Base-by-base conservation (phyloP, 1,140 invertebrate species). In the Zaprionus capensis region DNA sequence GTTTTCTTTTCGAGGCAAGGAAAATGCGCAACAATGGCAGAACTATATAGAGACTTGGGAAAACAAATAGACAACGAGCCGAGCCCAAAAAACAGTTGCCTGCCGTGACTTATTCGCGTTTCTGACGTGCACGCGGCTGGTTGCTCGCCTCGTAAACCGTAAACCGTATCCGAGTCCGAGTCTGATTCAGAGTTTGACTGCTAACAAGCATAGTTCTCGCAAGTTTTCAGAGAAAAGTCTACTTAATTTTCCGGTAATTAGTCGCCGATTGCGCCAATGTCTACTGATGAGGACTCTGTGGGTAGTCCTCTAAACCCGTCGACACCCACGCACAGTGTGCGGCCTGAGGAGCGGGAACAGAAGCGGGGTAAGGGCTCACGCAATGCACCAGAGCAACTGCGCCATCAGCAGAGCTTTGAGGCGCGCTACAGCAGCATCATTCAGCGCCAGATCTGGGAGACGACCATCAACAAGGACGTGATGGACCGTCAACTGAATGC, bases 51-150 rank as follows among this genome's bases (percentile, higher is more conserved):
- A 46, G 41, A 46, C 59, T 66, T 76, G 62, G 55, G 36, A 26
- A 65, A 64, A 57, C 64, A 67, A 58, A 49, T 53, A 79, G 82
- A 73, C 76, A 79, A 77, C 28, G 20, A 34, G 36, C 41, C 55
- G 26, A 51, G 46, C 22, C 46, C 20, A 4, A 20, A 14, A 71
- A 71, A 66, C 65, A 68, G 44, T 62, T 78, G 72, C 53, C 68
- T 90, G 78, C 74, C 85, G 85, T 90, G 86, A 90, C 85, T 90
- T 90, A 90, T 90, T 90, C 85, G 81, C 76, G 72, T 80, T 90
- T 85, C 73, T 65, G 81, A 78, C 63, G 49, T 62, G 64, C 65
- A 80, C 79, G 72, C 79, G 86, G 70, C 68, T 80, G 68, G 85
- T 88, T 81, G 78, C 55, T 22, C 34, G 31, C 28, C 11, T 20